Evolutionary conservation across 2,888 invertebrate genomes (phyloP).

Genomic region (Lycaena phlaeas): DNA sequence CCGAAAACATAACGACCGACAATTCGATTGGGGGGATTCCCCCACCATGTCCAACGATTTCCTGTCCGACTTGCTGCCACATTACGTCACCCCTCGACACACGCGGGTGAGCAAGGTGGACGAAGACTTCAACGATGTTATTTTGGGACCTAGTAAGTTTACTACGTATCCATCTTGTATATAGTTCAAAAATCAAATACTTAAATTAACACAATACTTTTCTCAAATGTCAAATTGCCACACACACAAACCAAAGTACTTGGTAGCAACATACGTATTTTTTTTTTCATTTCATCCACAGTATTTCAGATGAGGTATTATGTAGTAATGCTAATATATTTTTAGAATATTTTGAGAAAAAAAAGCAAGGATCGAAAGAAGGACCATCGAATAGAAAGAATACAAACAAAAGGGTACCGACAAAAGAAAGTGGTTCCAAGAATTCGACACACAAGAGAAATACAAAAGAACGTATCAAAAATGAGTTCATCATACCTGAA

Average conservation of each 20-base stretch:
- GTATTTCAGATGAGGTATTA: too few relatives aligned
- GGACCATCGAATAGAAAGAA: slow-evolving; percentile 2
- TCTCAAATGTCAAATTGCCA: too few relatives aligned
- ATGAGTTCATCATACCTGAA: slow-evolving; percentile 82
- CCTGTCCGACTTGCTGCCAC: slow-evolving; percentile 54
- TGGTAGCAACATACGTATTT: too few relatives aligned
- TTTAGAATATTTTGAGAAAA: slow-evolving; percentile 9
- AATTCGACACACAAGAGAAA: slow-evolving; percentile 36
- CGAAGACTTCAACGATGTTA: slow-evolving; percentile 58
- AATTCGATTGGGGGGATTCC: slow-evolving; percentile 46
- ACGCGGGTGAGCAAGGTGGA: slow-evolving; percentile 35
- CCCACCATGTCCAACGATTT: slow-evolving; percentile 46
- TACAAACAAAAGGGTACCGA: slow-evolving; percentile 9
- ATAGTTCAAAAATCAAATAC: too few relatives aligned
- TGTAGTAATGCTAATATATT: not conserved
- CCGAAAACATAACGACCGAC: slow-evolving; percentile 33
- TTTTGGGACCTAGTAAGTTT: slow-evolving; percentile 36
- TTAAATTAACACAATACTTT: too few relatives aligned
- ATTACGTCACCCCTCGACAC: slow-evolving; percentile 61
- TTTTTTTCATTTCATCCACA: too few relatives aligned
- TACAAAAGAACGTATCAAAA: slow-evolving; percentile 31
- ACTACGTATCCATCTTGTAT: too few relatives aligned
- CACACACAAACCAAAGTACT: too few relatives aligned
- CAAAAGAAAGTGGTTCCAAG: slow-evolving; percentile 29
- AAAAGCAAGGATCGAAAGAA: slow-evolving; percentile 9